These are phyloP conservation scores for Festucalex cinctus DNA, from an alignment of 2,113 vertebrate species.

Conservation along the genomic window DNA sequence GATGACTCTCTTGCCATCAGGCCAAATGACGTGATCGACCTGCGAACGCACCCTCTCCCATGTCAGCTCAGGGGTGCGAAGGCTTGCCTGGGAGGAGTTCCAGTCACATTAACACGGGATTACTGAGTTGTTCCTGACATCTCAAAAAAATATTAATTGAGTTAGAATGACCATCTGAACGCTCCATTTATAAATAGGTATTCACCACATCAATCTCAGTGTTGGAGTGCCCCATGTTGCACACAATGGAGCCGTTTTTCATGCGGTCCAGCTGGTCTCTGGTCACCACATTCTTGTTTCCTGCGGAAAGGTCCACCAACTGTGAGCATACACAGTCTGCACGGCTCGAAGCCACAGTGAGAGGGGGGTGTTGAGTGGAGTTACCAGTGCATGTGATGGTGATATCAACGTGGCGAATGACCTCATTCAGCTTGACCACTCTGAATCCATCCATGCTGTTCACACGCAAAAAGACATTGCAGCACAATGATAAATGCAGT, in stretches of 20 bases:
- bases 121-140: not conserved
- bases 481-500: slow-evolving; percentile 5
- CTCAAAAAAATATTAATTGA: not conserved
- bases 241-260: slow-evolving; percentile 97
- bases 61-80: slow-evolving; percentile 93
- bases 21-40: slow-evolving; percentile 98
- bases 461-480: slow-evolving; percentile 19
- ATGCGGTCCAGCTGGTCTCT: slow-evolving; percentile 94
- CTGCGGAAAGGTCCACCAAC: slow-evolving; percentile 57
- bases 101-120: not conserved
- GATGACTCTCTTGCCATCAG: slow-evolving; percentile 93
- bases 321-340: not conserved
- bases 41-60: slow-evolving; percentile 98
- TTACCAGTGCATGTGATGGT: slow-evolving; percentile 98
- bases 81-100: slow-evolving; percentile 79
- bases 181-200: not conserved
- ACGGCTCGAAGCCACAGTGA: not conserved
- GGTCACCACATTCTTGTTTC: slow-evolving; percentile 97
- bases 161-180: not conserved
- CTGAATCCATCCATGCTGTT: slow-evolving; percentile 96
- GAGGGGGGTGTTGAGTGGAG: not conserved
- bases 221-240: slow-evolving; percentile 99
- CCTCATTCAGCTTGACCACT: slow-evolving; percentile 94
- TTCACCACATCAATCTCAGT: slow-evolving; percentile 96
- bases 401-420: slow-evolving; percentile 92